Conservation (phyloP, 2,888 invertebrate species). For the Cheilosia vulpina region DNA sequence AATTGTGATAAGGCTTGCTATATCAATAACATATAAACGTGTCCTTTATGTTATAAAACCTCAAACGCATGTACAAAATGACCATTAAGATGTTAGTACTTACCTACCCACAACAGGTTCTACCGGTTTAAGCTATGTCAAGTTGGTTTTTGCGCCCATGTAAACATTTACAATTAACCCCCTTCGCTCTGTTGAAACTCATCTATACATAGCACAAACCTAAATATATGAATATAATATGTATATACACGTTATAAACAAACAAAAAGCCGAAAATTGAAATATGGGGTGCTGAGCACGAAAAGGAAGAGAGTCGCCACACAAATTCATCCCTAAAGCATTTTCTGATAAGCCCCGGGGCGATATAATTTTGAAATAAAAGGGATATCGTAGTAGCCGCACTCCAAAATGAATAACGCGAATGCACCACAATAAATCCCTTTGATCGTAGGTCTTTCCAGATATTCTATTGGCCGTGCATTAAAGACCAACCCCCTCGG, state of each 20-base stretch:
- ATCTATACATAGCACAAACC: conserved; percentile 12
- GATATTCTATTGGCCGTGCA: conserved; percentile 76
- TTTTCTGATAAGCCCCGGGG: conserved; percentile 77
- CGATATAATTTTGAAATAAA: conserved; percentile 73
- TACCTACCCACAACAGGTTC: conserved; percentile 64
- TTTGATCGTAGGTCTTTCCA: conserved; percentile 78
- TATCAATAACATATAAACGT: too few relatives aligned
- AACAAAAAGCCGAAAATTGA: conserved; percentile 46
- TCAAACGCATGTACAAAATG: conserved; percentile 6
- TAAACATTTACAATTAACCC: conserved; percentile 62
- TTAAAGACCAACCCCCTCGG: conserved; percentile 81
- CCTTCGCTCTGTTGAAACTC: conserved; percentile 17
- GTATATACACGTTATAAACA: conserved; percentile 24
- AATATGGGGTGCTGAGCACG: conserved; percentile 64
- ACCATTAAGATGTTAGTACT: conserved; percentile 36
- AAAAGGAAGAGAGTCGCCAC: conserved; percentile 59
- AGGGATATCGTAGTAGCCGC: conserved; percentile 60
- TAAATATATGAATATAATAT: conserved; percentile 17
- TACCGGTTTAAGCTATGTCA: conserved; percentile 63
- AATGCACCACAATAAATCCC: conserved; percentile 75
- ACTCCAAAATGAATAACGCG: conserved; percentile 56
- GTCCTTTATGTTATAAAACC: neutral
- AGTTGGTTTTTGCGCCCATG: conserved; percentile 47
- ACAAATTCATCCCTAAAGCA: conserved; percentile 77
- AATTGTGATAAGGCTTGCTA: too few relatives aligned